Base-by-base conservation (phyloP, 2,113 vertebrate species). In the Echinops telfairi region DNA sequence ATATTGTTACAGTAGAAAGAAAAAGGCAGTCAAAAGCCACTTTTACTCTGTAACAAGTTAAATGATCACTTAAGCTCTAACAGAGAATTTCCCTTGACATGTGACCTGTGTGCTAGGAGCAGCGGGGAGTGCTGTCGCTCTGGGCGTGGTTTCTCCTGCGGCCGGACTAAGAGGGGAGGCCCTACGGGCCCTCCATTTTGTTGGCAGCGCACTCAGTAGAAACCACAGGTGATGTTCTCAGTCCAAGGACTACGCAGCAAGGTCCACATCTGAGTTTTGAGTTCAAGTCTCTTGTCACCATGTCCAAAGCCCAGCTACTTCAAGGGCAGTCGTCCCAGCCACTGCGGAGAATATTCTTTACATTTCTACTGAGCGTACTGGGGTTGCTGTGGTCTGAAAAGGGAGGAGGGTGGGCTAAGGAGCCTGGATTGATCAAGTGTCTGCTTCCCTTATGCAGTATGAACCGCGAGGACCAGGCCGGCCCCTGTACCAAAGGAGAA, bases 401-500 rank as follows among this genome's bases (percentile, higher is more conserved):
- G 60, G n/a, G 80, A 33, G 43, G 25, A 2, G 4, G 38, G 2
- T 84, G 57, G 75, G 23, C 15, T 66, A 36, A 33, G 19, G 70
- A 6, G 19, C 36, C 31, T 36, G 33, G 57, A 93, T 36, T 81
- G n/a, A 77, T 58, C 47, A 84, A 90, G 91, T 92, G 23, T 81
- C 40, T 75, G 93, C 93, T 95, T 25, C 93, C 87, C n/a, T 62
- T 91, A 66, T 70, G 19, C 97, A 99, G 99, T 99, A 99, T 99
- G 99, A 99, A 98, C 99, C 99, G 94, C 98, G 99, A 98, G 99
- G 99, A 97, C 99, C 99, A 33, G 99, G 99, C 88, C 98, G 99
- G 99, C 99, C 99, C 53, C 99, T 99, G 97, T 99, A 99, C 99
- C 99, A 99, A 98, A 99, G 99, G 97, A 98, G 99, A 98, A 99